Evolutionary conservation across 2,113 vertebrate genomes (phyloP).

Genomic region (Zingel zingel): DNA sequence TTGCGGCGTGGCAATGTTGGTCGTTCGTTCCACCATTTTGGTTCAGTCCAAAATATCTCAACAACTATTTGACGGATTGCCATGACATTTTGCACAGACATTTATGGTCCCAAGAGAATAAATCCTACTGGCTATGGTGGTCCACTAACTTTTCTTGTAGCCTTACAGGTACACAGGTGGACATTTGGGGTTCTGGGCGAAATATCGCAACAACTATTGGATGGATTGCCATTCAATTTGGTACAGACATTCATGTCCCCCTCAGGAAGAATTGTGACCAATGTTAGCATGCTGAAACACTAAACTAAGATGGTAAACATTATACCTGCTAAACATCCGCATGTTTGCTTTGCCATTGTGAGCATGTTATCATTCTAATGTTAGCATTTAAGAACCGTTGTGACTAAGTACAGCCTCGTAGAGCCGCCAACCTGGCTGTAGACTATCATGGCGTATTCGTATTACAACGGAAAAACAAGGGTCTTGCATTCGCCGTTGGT

Average conservation of each 20-base stretch:
- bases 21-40: neutral
- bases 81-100: neutral
- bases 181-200: neutral
- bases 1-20: neutral
- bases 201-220: neutral
- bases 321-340: neutral
- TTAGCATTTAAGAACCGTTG: slow-evolving; percentile 7
- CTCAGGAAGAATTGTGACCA: neutral
- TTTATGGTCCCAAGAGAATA: neutral
- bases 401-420: neutral
- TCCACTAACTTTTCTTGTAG: neutral
- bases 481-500: neutral
- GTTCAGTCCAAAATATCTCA: slow-evolving; percentile 12
- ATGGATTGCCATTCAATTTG: neutral
- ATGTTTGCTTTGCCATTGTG: neutral
- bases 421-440: neutral
- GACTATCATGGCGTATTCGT: neutral
- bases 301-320: neutral
- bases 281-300: neutral
- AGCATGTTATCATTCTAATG: neutral
- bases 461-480: neutral
- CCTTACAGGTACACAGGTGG: neutral
- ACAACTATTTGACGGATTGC: neutral
- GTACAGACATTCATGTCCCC: neutral
- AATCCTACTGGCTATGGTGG: neutral